A percentile compares a stretch with the other conserved stretches of the same genome.
Evolutionary conservation across 2,888 invertebrate genomes (phyloP).

Genomic region (Tachina lurida): DNA sequence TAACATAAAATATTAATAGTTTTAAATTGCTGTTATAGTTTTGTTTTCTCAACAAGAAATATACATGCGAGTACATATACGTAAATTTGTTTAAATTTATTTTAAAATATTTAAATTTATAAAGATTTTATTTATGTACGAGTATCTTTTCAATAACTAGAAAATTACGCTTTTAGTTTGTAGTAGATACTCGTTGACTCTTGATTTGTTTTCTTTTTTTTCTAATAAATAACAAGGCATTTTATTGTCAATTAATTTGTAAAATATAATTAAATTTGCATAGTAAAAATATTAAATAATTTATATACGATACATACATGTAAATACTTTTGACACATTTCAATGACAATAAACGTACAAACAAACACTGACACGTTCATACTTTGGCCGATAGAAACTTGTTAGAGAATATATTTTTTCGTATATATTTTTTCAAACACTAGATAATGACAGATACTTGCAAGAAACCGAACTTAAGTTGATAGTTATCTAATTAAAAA

Average conservation of each 20-base stretch:
- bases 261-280: slow-evolving; percentile 48
- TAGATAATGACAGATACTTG: background rate
- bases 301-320: slow-evolving; percentile 29
- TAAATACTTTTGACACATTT: slow-evolving; percentile 45
- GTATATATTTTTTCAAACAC: background rate
- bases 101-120: slow-evolving; percentile 25
- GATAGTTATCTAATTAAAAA: slow-evolving; percentile 14
- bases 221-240: slow-evolving; percentile 15
- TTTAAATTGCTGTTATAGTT: slow-evolving; percentile 21
- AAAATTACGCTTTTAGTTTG: slow-evolving; percentile 49
- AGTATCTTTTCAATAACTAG: slow-evolving; percentile 24
- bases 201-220: slow-evolving; percentile 21
- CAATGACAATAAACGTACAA: slow-evolving; percentile 17
- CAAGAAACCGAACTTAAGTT: background rate
- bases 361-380: background rate
- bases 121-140: slow-evolving; percentile 9
- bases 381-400: slow-evolving; percentile 9
- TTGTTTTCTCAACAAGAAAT: slow-evolving; percentile 21
- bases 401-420: background rate
- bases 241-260: slow-evolving; percentile 52
- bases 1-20: background rate
- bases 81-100: slow-evolving; percentile 1
- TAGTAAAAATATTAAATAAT: slow-evolving; percentile 53
- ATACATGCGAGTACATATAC: slow-evolving; percentile 1
- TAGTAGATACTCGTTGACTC: background rate